phyloP scores from a whole-genome alignment of 2,888 invertebrate species.

The Parapristionchus giblindavisi region DNA sequence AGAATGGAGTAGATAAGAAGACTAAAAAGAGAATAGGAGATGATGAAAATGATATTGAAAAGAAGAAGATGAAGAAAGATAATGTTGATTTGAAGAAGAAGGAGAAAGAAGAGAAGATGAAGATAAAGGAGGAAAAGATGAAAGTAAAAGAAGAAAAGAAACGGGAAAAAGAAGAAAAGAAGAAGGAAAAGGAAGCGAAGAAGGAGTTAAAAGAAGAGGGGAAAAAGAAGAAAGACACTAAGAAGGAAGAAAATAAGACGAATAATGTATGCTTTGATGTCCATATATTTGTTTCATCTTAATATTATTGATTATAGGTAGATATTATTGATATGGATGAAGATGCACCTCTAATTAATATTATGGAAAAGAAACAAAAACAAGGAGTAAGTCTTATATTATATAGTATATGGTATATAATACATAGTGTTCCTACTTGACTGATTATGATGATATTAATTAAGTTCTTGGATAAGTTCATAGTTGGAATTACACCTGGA shows the following conservation, averaged over 20 bases:
- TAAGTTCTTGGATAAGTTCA: background rate
- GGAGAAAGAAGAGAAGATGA: background rate
- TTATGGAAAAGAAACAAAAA: slow-evolving; percentile 12
- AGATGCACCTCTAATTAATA: slow-evolving; percentile 5
- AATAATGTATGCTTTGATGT: background rate
- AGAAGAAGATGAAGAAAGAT: slow-evolving; percentile 3
- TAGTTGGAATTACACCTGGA: background rate
- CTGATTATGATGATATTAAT: no score
- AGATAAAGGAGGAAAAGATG: background rate
- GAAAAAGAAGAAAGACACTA: no score
- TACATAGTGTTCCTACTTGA: background rate
- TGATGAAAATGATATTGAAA: background rate
- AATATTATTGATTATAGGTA: background rate
- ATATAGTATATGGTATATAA: background rate
- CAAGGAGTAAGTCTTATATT: slow-evolving; percentile 14
- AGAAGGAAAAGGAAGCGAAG: background rate
- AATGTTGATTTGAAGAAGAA: background rate
- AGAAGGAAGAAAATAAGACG: no score
- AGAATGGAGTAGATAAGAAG: slow-evolving; percentile 13
- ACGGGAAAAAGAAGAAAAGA: background rate
- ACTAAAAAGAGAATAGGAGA: slow-evolving; percentile 2
- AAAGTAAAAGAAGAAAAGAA: background rate
- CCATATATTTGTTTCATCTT: background rate
- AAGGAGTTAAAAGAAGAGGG: no score
- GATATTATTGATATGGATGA: background rate